These are phyloP conservation scores for Acleris holmiana DNA, from an alignment of 2,888 invertebrate species.

Conservation along the genomic window DNA sequence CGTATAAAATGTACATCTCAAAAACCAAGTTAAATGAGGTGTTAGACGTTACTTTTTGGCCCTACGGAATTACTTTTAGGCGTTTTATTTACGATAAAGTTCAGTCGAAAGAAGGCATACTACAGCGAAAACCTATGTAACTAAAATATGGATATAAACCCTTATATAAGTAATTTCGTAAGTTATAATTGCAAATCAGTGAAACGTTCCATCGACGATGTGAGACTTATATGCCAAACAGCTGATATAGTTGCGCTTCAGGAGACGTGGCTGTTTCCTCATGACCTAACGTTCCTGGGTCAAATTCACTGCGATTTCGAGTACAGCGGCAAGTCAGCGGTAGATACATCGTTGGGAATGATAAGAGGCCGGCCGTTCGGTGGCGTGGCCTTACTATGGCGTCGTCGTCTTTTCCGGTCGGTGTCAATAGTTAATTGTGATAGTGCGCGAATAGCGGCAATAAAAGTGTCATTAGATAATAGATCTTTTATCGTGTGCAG, in stretches of 20 bases:
- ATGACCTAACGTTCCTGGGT: background rate
- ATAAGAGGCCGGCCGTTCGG: background rate
- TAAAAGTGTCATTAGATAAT: background rate
- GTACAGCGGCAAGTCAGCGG: background rate
- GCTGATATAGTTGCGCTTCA: background rate
- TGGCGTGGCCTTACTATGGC: background rate
- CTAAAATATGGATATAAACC: background rate
- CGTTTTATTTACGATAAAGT: background rate
- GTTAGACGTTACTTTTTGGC: background rate
- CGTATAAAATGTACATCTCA: background rate
- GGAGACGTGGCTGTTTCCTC: background rate
- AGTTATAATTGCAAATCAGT: no score
- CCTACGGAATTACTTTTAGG: background rate
- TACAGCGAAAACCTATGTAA: background rate
- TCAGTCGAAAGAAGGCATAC: background rate
- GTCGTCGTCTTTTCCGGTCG: background rate
- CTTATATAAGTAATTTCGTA: no score
- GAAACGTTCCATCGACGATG: no score
- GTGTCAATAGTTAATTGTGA: background rate
- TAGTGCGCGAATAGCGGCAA: slow-evolving; percentile 1
- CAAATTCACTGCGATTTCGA: background rate
- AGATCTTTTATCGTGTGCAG: background rate
- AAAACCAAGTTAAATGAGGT: background rate
- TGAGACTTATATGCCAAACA: background rate
- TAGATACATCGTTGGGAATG: background rate